A percentile compares a stretch with the other conserved stretches of the same genome.
phyloP scores from a whole-genome alignment of 2,797 vertebrate genomes.

The Numenius phaeopus region DNA sequence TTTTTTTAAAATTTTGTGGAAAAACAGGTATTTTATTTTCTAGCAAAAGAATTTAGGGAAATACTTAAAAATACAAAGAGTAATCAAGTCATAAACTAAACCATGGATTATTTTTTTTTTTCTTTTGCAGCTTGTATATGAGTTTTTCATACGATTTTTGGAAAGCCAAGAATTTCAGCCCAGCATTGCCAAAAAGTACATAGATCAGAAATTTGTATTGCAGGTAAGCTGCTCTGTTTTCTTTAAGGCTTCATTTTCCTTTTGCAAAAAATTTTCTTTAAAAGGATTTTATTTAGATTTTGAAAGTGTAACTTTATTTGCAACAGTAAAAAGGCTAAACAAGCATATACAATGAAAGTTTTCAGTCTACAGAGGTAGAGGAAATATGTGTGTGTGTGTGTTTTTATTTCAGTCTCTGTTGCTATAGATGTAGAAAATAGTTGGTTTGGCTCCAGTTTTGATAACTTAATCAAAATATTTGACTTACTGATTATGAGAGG shows the following conservation, averaged over 20 bases:
- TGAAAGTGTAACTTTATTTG: not conserved
- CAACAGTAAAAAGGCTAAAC: not conserved
- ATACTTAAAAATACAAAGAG: not conserved
- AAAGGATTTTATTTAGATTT: not conserved
- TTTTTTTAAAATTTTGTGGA: not conserved
- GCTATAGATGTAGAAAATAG: not conserved
- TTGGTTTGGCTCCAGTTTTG: not conserved
- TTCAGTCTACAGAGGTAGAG: not conserved
- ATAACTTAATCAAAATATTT: conserved; percentile 28
- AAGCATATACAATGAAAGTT: not conserved
- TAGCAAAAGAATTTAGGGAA: not conserved
- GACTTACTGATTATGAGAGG: not conserved
- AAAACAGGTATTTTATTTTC: not conserved
- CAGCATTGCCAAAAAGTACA: conserved; percentile 99
- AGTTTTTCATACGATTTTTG: conserved; percentile 99
- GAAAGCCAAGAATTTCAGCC: conserved; percentile 99
- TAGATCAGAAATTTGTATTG: conserved; percentile 99
- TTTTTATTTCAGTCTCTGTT: not conserved
- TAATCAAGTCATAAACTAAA: not conserved
- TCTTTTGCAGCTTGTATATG: conserved; percentile 92
- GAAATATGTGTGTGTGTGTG: not conserved
- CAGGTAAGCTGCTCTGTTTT: conserved; percentile 87
- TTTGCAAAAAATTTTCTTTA: not conserved
- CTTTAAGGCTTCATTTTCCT: not conserved
- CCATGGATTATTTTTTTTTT: not conserved